Evolutionary conservation across 2,888 invertebrate genomes (phyloP).

Genomic region (Rotaria magnacalcarata): DNA sequence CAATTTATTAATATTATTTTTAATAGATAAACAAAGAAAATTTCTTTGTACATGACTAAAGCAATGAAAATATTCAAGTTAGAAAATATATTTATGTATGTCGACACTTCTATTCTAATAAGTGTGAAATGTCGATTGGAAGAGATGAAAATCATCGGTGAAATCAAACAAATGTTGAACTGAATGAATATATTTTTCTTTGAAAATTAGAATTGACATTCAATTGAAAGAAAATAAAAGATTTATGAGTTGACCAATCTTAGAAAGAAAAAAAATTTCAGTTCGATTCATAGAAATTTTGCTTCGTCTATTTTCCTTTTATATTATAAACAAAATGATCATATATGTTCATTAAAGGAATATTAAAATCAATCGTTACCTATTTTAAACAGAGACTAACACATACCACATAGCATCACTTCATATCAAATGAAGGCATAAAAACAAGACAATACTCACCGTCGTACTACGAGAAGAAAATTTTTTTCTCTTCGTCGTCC

Average conservation of each 20-base stretch:
- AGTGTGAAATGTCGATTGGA: constrained; percentile 7
- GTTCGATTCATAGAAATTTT: no score
- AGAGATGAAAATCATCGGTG: background rate
- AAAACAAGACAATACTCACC: background rate
- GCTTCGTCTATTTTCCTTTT: no score
- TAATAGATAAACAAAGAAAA: background rate
- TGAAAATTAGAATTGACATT: no score
- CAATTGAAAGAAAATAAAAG: background rate
- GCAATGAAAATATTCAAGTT: background rate
- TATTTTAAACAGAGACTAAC: background rate
- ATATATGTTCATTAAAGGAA: no score
- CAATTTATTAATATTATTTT: background rate
- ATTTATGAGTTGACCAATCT: background rate
- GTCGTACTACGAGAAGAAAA: background rate
- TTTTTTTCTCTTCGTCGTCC: background rate
- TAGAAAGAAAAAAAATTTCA: no score
- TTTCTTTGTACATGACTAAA: background rate
- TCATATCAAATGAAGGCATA: background rate
- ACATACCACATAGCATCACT: background rate
- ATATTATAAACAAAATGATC: no score
- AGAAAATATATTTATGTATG: background rate
- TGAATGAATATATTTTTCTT: background rate
- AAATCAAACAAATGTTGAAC: background rate
- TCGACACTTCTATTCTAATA: background rate
- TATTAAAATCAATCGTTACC: background rate